These are phyloP conservation scores for Tachyglossus aculeatus DNA, from an alignment of 2,797 vertebrate genomes.

Conservation along the genomic window DNA sequence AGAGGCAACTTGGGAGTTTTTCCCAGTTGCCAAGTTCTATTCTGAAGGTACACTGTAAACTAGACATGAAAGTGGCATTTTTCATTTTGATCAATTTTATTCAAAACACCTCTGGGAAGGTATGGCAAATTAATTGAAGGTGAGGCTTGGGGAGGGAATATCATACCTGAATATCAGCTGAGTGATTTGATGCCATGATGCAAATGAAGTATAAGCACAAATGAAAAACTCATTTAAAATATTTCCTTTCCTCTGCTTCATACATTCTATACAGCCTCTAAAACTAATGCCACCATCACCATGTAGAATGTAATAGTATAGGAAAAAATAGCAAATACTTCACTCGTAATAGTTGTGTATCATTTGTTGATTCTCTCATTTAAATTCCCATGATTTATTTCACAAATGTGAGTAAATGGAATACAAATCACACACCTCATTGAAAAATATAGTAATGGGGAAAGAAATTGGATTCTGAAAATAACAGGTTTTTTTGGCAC, in stretches of 20 bases:
- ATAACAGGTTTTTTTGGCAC: too few relatives aligned
- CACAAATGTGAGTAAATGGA: not conserved
- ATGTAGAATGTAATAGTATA: too few relatives aligned
- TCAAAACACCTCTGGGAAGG: slow-evolving; percentile 50
- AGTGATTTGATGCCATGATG: slow-evolving; percentile 41
- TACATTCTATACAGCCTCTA: not conserved
- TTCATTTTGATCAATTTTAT: slow-evolving; percentile 57
- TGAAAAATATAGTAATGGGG: too few relatives aligned
- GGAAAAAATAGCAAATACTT: too few relatives aligned
- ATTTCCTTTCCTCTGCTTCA: not conserved
- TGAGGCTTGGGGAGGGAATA: slow-evolving; percentile 43
- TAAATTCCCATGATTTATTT: not conserved
- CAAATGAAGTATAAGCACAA: slow-evolving; percentile 45
- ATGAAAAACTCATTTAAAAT: slow-evolving; percentile 28
- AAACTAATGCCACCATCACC: not conserved
- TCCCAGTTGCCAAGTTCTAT: slow-evolving; percentile 45
- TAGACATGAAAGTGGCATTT: slow-evolving; percentile 35
- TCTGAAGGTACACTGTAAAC: not conserved
- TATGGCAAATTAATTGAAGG: slow-evolving; percentile 60
- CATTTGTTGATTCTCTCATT: not conserved
- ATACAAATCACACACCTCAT: too few relatives aligned
- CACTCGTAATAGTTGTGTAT: not conserved
- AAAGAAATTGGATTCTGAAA: too few relatives aligned
- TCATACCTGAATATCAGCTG: slow-evolving; percentile 48
- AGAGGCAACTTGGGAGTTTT: slow-evolving; percentile 28